Conservation (phyloP, 2,797 vertebrate species). For the Lindbergichthys nudifrons region DNA sequence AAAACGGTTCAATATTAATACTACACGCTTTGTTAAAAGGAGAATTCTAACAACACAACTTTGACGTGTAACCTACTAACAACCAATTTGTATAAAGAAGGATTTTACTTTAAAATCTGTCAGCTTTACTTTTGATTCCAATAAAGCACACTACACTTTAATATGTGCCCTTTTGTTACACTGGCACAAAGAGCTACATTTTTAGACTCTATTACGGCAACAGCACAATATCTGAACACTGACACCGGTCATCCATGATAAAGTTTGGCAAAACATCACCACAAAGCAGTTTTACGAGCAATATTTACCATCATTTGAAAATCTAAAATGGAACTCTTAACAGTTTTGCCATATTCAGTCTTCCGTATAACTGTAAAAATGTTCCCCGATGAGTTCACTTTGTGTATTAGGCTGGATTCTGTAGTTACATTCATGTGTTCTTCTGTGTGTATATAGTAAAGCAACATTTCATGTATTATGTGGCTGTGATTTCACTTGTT, state of each 20-base stretch:
- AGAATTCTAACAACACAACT: neutral
- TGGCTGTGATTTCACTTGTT: slow-evolving; percentile 43
- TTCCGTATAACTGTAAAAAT: slow-evolving; percentile 61
- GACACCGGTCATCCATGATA: neutral
- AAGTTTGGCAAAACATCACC: slow-evolving; percentile 17
- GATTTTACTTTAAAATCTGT: neutral
- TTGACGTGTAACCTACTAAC: neutral
- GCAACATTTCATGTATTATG: slow-evolving; percentile 40
- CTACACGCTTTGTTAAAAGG: no score
- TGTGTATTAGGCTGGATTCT: slow-evolving; percentile 33
- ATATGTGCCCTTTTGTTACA: neutral
- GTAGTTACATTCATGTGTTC: slow-evolving; percentile 34
- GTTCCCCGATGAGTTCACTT: slow-evolving; percentile 23
- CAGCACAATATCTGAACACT: slow-evolving; percentile 1
- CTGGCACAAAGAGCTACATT: no score
- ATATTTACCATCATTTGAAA: slow-evolving; percentile 44
- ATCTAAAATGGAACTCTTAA: slow-evolving; percentile 36
- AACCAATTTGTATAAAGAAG: neutral
- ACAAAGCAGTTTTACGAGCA: slow-evolving; percentile 50
- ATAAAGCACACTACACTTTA: slow-evolving; percentile 58
- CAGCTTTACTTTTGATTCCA: slow-evolving; percentile 22
- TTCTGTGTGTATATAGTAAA: slow-evolving; percentile 64
- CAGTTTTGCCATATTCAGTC: slow-evolving; percentile 69
- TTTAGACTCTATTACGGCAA: neutral
- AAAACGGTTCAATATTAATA: neutral